A percentile compares a stretch with the other conserved stretches of the same genome.
phyloP scores from a whole-genome alignment of 2,797 vertebrate genomes.

The Falco naumanni region DNA sequence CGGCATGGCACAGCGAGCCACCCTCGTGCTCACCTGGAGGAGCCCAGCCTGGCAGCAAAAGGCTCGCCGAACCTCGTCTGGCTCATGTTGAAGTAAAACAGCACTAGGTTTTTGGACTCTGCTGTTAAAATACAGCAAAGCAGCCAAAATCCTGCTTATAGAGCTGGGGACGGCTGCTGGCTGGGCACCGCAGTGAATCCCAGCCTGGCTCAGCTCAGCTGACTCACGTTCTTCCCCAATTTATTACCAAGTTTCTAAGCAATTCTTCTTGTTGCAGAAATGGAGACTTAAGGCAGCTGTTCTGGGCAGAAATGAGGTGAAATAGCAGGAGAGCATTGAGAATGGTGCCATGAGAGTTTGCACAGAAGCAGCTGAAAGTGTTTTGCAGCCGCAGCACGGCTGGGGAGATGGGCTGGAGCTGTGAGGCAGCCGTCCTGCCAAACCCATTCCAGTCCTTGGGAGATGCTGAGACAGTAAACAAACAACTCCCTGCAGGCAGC shows the following conservation, averaged over 20 bases:
- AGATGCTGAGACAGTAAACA: background rate
- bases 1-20: background rate
- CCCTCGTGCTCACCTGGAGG: background rate
- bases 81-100: fast-evolving
- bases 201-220: background rate
- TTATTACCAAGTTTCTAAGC: background rate
- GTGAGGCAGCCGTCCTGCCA: background rate
- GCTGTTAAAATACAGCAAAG: background rate
- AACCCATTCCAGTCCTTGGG: background rate
- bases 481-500: background rate
- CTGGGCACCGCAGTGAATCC: background rate
- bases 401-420: background rate
- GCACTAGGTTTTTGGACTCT: fast-evolving
- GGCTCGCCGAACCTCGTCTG: background rate
- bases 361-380: background rate
- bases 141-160: background rate
- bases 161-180: background rate
- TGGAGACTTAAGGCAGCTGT: background rate
- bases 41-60: background rate
- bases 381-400: background rate
- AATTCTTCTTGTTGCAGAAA: background rate
- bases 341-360: background rate
- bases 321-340: background rate
- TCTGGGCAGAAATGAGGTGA: background rate
- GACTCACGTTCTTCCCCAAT: background rate